phyloP scores from a whole-genome alignment of 2,797 vertebrate species.

The Muraenolepis orangiensis region DNA sequence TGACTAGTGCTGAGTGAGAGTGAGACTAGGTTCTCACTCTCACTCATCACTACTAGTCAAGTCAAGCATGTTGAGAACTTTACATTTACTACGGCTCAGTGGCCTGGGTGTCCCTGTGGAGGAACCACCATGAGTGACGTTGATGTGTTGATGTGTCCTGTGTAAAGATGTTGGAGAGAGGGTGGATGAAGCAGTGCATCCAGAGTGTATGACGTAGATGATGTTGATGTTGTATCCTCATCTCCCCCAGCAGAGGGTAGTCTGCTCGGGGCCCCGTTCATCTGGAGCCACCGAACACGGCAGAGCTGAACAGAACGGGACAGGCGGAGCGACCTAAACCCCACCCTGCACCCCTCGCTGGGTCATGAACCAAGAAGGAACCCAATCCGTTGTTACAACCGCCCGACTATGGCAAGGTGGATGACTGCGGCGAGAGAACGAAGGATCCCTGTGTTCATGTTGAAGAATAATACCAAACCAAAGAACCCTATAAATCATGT shows the following conservation, averaged over 20 bases:
- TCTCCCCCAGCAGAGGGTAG: not conserved
- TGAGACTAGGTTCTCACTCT: too few species aligned
- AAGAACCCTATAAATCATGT: too few species aligned
- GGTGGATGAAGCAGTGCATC: too few species aligned
- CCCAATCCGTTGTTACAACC: not conserved
- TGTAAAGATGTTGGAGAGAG: not conserved
- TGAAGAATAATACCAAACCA: not conserved
- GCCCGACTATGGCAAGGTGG: not conserved
- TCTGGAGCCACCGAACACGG: not conserved
- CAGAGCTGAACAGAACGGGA: not conserved
- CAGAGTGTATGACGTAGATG: not conserved
- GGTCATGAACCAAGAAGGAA: not conserved
- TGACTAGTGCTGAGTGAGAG: not conserved
- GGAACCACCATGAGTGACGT: too few species aligned
- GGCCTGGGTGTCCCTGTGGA: too few species aligned
- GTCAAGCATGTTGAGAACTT: not conserved
- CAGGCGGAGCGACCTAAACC: not conserved
- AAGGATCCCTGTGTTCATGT: not conserved
- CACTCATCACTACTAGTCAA: too few species aligned
- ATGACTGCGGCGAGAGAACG: not conserved
- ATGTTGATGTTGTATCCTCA: not conserved
- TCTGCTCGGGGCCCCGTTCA: not conserved
- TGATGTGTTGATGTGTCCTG: not conserved
- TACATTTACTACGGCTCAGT: too few species aligned
- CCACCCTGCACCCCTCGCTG: not conserved